Evolutionary conservation across 2,888 invertebrate species (phyloP).

Genomic region (Petrolisthes cinctipes): DNA sequence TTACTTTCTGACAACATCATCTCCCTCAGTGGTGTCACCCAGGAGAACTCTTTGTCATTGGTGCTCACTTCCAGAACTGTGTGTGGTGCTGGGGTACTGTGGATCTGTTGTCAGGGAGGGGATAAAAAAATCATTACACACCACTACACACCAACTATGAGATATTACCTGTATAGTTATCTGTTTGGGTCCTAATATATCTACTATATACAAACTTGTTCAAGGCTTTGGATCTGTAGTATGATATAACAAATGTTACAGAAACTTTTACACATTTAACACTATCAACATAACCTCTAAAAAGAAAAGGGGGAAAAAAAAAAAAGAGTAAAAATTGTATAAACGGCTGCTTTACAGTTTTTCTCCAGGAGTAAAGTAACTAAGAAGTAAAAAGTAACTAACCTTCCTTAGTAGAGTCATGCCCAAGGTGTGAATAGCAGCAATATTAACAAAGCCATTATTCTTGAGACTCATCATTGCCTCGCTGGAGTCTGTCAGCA

Average conservation of each 20-base stretch:
- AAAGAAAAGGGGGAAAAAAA: too few relatives aligned
- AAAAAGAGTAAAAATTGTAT: too few relatives aligned
- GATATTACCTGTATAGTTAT: background rate
- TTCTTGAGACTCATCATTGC: conserved; percentile 73
- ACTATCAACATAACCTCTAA: too few relatives aligned
- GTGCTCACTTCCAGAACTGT: conserved; percentile 75
- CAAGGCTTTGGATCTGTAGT: too few relatives aligned
- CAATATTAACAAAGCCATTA: conserved; percentile 76
- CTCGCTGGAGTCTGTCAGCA: conserved; percentile 25
- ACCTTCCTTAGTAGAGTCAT: conserved; percentile 38
- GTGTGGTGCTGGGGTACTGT: background rate
- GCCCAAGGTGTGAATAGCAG: conserved; percentile 75
- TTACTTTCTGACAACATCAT: conserved; percentile 74
- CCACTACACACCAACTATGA: background rate
- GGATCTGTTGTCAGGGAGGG: background rate
- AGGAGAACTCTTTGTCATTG: conserved; percentile 79
- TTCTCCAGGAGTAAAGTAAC: too few relatives aligned
- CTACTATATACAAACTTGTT: too few relatives aligned
- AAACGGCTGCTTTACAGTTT: too few relatives aligned
- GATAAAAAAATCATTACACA: background rate
- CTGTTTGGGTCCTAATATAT: too few relatives aligned
- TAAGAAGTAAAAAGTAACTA: background rate
- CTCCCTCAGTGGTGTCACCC: conserved; percentile 83
- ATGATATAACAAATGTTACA: too few relatives aligned
- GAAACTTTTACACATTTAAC: too few relatives aligned